Base-by-base conservation (phyloP, 2,797 vertebrate genomes). In the Fistularia tabacaria region DNA sequence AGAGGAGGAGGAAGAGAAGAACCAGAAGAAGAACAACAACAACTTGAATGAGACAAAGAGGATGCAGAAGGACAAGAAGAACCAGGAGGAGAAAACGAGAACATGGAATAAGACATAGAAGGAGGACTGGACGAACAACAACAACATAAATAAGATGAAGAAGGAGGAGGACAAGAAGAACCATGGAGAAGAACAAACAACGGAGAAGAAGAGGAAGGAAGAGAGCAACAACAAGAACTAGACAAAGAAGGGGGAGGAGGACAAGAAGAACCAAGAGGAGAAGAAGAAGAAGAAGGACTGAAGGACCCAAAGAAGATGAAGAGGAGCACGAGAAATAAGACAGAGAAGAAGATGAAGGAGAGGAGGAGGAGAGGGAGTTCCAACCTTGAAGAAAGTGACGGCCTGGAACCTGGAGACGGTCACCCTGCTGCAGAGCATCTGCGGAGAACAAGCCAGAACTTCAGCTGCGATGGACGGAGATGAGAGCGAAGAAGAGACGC, bases 381-480 rank as follows among this genome's bases (percentile, higher is more conserved):
- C 62, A 81, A 92, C 92, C 89, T 92, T 92, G 39, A 91, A 83
- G 71, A 88, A 91, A 71, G 87, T 79, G 80, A 92, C 91, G 14
- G 82, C 85, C 6, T 91, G 88, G 76, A 93, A 92, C 68, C 66
- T 82, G 52, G 86, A 77, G 43, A 90, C 82, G 0, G 73, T 86
- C 64, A 92, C 85, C 69, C 60, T 85, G 49, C 88, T 83, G 66
- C 89, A 91, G 42, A 93, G 85, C 90, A 91, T 89, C 91, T 93
- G 49, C 7, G 77, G 44, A 69, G 14, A 56, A 57, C 3, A 36
- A 56, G n/a, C 1, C 0, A 6, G 43, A 12, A 44, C 11, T 38
- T 10, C 10, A 3, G n/a, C 37, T 38, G 36, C 3, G 9, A 39
- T 4, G 3, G 49, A 2, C 9, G 25, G 5, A 10, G 8, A 9